These are phyloP conservation scores for Dermochelys coriacea DNA, from an alignment of 2,797 vertebrate genomes.

Conservation along the genomic window DNA sequence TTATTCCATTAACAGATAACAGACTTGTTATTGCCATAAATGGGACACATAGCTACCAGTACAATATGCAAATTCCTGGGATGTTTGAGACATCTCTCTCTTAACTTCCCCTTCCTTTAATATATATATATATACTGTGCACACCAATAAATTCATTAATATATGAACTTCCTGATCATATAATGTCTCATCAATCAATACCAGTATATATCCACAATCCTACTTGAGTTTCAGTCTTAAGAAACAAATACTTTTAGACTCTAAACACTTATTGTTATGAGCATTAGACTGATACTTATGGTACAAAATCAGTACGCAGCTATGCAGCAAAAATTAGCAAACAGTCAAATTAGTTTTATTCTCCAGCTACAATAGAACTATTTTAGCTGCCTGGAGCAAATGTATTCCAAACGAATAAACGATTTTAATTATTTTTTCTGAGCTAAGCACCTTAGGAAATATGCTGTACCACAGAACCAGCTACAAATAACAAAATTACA, in stretches of 20 bases:
- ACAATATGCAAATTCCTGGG: slow-evolving; percentile 67
- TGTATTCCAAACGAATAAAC: not conserved
- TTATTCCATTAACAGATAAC: slow-evolving; percentile 60
- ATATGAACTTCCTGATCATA: slow-evolving; percentile 35
- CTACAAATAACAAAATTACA: not conserved
- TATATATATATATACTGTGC: slow-evolving; percentile 29
- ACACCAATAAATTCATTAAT: slow-evolving; percentile 33
- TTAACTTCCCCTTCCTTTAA: slow-evolving; percentile 52
- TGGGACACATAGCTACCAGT: slow-evolving; percentile 59
- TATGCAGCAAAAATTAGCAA: slow-evolving; percentile 58
- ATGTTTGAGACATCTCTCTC: slow-evolving; percentile 55
- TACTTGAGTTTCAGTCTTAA: slow-evolving; percentile 47
- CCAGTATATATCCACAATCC: slow-evolving; percentile 54
- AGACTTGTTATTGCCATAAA: slow-evolving; percentile 70
- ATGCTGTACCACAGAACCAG: not conserved
- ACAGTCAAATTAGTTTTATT: slow-evolving; percentile 30
- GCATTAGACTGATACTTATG: slow-evolving; percentile 14
- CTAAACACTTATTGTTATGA: not conserved
- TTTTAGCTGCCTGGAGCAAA: not conserved
- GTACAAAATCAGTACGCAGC: slow-evolving; percentile 60
- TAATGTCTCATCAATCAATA: not conserved
- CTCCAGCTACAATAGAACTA: slow-evolving; percentile 56
- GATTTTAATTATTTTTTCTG: not conserved
- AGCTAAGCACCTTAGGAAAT: not conserved
- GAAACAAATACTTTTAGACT: slow-evolving; percentile 31